Evolutionary conservation across 2,797 vertebrate genomes (phyloP), one percentile per base, ranked within the genome.

Genomic region (Sphaeramia orbicularis): DNA sequence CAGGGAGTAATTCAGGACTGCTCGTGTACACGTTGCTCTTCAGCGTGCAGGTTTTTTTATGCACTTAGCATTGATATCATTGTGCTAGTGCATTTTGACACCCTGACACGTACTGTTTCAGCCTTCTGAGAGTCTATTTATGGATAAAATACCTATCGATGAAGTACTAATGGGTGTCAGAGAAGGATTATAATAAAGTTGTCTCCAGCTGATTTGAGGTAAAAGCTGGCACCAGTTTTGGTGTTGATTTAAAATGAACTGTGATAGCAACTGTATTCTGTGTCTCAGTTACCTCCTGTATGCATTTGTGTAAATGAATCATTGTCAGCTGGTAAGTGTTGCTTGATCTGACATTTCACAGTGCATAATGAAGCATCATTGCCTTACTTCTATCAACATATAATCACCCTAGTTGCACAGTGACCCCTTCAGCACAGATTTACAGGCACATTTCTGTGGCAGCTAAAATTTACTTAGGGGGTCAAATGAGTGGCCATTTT

Each of bases 41-140:
- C 54, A 48, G 65, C 65, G 65, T 19, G 16, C 54, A 45, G 65
- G 62, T 21, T 43, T 40, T 77, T 62, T 84, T 78, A 69, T 62
- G 15, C 54, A 49, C 30, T 76, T 78, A 36, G 50, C 73, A 70
- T 21, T 69, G 78, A 79, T 71, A 78, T 80, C 41, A 70, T 67
- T 65, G 76, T 76, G 55, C 2, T 37, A 69, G 66, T 41, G 50
- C 27, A 19, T 67, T 74, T 64, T 83, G 69, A 76, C 78, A 75
- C 41, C 43, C 42, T 54, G 47, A 18, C 65, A 52, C 36, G 45
- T 55, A 54, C 48, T 71, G 7, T 38, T 10, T 7, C 51, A 82
- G 55, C 51, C 50, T 14, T 67, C 56, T 69, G 36, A 15, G 21
- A 16, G 38, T 68, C 42, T 63, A 32, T 78, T 82, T 85, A 24